These are phyloP conservation scores for Trematomus bernacchii DNA, from an alignment of 2,797 vertebrate genomes.

Conservation along the genomic window DNA sequence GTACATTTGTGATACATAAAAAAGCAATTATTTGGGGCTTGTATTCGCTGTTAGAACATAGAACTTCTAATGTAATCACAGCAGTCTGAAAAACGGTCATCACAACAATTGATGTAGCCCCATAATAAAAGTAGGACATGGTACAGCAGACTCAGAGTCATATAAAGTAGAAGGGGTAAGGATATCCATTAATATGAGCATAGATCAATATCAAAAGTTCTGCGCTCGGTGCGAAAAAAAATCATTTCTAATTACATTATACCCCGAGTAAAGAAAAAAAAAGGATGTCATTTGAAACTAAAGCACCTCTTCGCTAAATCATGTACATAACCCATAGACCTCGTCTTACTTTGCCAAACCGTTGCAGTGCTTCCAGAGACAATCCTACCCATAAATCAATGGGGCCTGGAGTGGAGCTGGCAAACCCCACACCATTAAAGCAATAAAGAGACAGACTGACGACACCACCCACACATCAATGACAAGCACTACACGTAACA, in stretches of 20 bases:
- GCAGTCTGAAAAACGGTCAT: conserved; percentile 1
- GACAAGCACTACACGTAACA: conserved; percentile 14
- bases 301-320: conserved; percentile 69
- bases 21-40: background rate
- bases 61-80: conserved; percentile 14
- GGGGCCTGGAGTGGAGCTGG: conserved; percentile 62
- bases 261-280: conserved; percentile 21
- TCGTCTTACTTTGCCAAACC: conserved; percentile 68
- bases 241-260: conserved; percentile 56
- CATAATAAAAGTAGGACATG: conserved; percentile 9
- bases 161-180: background rate
- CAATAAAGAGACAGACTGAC: conserved; percentile 73
- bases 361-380: conserved; percentile 68
- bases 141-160: conserved; percentile 10
- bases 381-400: conserved; percentile 75
- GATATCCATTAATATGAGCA: conserved; percentile 38
- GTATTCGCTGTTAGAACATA: conserved; percentile 4
- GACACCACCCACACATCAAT: conserved; percentile 69
- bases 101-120: conserved; percentile 13
- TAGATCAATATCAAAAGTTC: conserved; percentile 52
- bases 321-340: conserved; percentile 70
- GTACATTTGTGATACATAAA: background rate
- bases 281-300: conserved; percentile 55
- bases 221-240: conserved; percentile 25
- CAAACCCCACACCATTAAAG: conserved; percentile 73